Base-by-base conservation (phyloP, 2,888 invertebrate species). In the Tinea pellionella region DNA sequence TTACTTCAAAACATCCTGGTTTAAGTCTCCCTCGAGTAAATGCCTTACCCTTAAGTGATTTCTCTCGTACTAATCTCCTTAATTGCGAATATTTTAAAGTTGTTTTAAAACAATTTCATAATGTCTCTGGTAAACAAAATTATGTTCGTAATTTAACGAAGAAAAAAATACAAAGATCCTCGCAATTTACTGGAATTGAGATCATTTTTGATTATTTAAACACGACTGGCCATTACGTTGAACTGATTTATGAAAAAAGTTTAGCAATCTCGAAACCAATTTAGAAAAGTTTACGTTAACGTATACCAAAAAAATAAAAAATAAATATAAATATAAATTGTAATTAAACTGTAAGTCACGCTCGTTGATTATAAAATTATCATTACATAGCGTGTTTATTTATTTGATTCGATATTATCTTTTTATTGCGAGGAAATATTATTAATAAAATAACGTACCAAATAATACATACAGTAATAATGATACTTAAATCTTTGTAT, bases 231-330 rank as follows among this genome's bases (percentile, higher is more conserved):
- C 69, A 73, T 74, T 72, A 71, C 63, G 65, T 64, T 62, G 66
- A 66, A 69, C 69, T 59, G 61, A 80, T 79, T 79, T 77, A 78
- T 77, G 75, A 75, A 77, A 74, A 79, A 78, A 77, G 74, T 79
- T 78, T 67, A 57, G 66, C 68, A 73, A 72, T 69, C 73, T 74
- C 71, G 72, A 72, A 75, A 77, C 73, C 73, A 77, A 76, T 77
- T 80, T 74, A 65, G 65, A 70, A 9, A 75, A 75, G 69, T 74
- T 77, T 74, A 73, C 71, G 72, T 73, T 73, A 71, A 74, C 69
- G 68, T 69, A 71, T 67, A 19, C 11, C 11, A 12, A 19, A 41
- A 59, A 2, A 12, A 37, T 6, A 6, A 37, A 6, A 9, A 2
- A 37, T n/a, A 37, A 24, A 24, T 24, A 24, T 6, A 6, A 24